Percentiles rank a stretch among this genome's conserved stretches.
These are phyloP conservation scores for Myopa tessellatipennis DNA, from an alignment of 2,888 invertebrate genomes.

Conservation along the genomic window DNA sequence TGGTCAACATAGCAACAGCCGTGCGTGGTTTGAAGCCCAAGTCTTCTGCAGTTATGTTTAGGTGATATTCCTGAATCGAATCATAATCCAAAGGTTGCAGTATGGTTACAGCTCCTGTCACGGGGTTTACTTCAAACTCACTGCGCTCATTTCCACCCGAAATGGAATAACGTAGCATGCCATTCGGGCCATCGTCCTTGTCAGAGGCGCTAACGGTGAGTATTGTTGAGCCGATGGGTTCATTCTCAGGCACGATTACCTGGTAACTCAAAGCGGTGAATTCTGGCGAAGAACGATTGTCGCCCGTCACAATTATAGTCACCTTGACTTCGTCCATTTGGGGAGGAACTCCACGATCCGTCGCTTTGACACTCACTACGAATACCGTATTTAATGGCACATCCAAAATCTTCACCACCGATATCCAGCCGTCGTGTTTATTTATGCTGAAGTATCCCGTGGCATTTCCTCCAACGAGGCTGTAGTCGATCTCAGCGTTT, in stretches of 20 bases:
- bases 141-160: constrained; percentile 84
- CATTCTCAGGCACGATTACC: constrained; percentile 92
- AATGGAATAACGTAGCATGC: constrained; percentile 85
- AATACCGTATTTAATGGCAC: constrained; percentile 74
- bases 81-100: constrained; percentile 88
- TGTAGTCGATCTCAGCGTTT: constrained; percentile 89
- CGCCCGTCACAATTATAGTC: constrained; percentile 83
- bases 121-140: constrained; percentile 82
- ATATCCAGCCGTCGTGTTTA: constrained; percentile 84
- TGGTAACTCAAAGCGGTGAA: constrained; percentile 88
- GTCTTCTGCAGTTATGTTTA: constrained; percentile 90
- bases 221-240: constrained; percentile 86
- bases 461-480: constrained; percentile 80
- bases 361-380: constrained; percentile 78
- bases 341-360: constrained; percentile 89
- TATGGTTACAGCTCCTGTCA: constrained; percentile 84
- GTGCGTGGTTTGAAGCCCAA: constrained; percentile 83
- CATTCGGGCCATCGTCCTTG: constrained; percentile 88
- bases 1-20: constrained; percentile 83
- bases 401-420: constrained; percentile 71
- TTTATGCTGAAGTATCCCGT: constrained; percentile 80
- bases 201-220: constrained; percentile 87
- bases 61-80: constrained; percentile 81
- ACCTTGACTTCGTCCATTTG: constrained; percentile 82
- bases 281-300: constrained; percentile 82